Evolutionary conservation across 23 tunicate genomes (phyloP).

Genomic region (Halocynthia aurantium): DNA sequence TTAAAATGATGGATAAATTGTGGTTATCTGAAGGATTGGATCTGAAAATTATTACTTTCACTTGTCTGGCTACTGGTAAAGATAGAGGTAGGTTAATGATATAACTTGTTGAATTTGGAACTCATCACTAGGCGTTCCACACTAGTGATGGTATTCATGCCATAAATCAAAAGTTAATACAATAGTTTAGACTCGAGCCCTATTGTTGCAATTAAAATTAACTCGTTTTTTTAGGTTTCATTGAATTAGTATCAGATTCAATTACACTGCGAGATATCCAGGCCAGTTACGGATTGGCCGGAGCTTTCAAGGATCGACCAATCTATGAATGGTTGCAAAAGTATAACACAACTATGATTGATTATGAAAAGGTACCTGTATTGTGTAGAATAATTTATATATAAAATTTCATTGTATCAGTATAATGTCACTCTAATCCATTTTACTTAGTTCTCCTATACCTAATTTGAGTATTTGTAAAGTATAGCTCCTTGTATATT

Average conservation of each 20-base stretch:
- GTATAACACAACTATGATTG: slow-evolving; percentile 67
- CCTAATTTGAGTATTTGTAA: not conserved
- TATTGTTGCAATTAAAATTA: not conserved
- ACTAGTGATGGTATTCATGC: no score
- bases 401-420: not conserved
- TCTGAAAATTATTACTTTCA: slow-evolving; percentile 70
- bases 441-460: not conserved
- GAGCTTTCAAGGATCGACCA: slow-evolving; percentile 94
- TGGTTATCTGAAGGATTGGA: slow-evolving; percentile 87
- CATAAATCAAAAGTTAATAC: no score
- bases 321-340: slow-evolving; percentile 92
- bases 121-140: no score
- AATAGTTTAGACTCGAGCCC: no score
- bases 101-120: not conserved
- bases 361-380: slow-evolving; percentile 64
- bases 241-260: slow-evolving; percentile 76
- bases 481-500: not conserved
- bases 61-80: slow-evolving; percentile 77
- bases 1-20: slow-evolving; percentile 75
- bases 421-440: not conserved
- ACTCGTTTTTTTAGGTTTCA: slow-evolving; percentile 36
- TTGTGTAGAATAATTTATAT: not conserved
- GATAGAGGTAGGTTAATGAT: slow-evolving; percentile 58
- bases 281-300: slow-evolving; percentile 87
- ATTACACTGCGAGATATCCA: slow-evolving; percentile 90